Evolutionary conservation across 2,888 invertebrate species (phyloP).

Genomic region (Dasysyrphus albostriatus): DNA sequence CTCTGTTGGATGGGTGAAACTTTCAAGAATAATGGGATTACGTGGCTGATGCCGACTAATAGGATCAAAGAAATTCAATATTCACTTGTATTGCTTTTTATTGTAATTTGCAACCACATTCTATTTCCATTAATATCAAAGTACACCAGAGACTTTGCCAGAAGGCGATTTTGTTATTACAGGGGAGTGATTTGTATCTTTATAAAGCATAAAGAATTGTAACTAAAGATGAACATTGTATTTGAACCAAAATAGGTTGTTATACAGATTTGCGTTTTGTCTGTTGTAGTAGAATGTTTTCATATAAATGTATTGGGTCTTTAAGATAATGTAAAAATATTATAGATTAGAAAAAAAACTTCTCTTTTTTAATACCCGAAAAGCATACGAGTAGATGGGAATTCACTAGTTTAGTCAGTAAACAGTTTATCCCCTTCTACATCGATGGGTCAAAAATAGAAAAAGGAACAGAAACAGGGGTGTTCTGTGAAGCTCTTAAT

Average conservation of each 20-base stretch:
- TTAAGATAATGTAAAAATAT: too few species aligned
- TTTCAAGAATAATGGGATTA: slow-evolving; percentile 32
- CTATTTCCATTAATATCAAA: slow-evolving; percentile 43
- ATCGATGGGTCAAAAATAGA: too few species aligned
- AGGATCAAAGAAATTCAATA: slow-evolving; percentile 35
- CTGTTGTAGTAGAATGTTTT: too few species aligned
- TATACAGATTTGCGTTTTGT: background rate
- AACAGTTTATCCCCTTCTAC: too few species aligned
- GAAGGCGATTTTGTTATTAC: slow-evolving; percentile 10
- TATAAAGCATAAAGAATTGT: background rate
- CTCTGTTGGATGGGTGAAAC: slow-evolving; percentile 7
- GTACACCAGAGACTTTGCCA: slow-evolving; percentile 13
- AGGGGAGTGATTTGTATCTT: slow-evolving; percentile 36
- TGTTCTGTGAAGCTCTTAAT: too few species aligned
- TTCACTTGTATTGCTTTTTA: slow-evolving; percentile 28
- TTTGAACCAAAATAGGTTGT: background rate
- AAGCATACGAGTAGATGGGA: too few species aligned
- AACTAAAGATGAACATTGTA: background rate
- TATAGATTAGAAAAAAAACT: too few species aligned
- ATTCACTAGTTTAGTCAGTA: too few species aligned
- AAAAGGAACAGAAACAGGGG: too few species aligned
- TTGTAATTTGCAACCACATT: slow-evolving; percentile 47
- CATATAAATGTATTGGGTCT: too few species aligned
- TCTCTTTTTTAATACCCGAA: too few species aligned
- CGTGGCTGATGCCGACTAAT: slow-evolving; percentile 31